These are phyloP conservation scores for Dreissena polymorpha DNA, from an alignment of 1,140 invertebrate species.

Conservation along the genomic window DNA sequence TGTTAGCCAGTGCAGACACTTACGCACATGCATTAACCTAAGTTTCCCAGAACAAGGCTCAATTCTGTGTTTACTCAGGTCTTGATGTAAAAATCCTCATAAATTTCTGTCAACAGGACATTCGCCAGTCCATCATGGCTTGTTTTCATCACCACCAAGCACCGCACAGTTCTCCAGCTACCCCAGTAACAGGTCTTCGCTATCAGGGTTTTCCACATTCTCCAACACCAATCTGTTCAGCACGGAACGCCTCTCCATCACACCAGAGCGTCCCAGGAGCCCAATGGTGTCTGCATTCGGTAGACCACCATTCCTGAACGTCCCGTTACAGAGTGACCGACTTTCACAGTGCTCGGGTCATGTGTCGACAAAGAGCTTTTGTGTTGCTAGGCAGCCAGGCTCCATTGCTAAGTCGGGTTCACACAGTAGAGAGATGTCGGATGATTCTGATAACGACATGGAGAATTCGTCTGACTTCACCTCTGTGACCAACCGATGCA, in stretches of 20 bases:
- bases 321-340: slow-evolving; percentile 29
- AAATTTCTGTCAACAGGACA: background rate
- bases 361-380: background rate
- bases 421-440: background rate
- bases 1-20: background rate
- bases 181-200: background rate
- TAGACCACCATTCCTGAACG: slow-evolving; percentile 5
- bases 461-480: slow-evolving; percentile 22
- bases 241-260: slow-evolving; percentile 6
- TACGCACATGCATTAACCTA: background rate
- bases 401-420: background rate
- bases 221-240: slow-evolving; percentile 1
- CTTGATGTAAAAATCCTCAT: background rate
- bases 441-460: slow-evolving; percentile 1
- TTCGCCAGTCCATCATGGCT: background rate
- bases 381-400: background rate
- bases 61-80: background rate
- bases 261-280: slow-evolving; percentile 3
- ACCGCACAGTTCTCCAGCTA: background rate
- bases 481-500: slow-evolving; percentile 7
- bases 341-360: slow-evolving; percentile 14
- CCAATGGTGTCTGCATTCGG: slow-evolving; percentile 23
- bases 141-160: background rate
- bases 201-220: background rate
- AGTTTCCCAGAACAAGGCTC: background rate